Evolutionary conservation across 2,888 invertebrate species (phyloP).

Genomic region (Hypercompe scribonia): DNA sequence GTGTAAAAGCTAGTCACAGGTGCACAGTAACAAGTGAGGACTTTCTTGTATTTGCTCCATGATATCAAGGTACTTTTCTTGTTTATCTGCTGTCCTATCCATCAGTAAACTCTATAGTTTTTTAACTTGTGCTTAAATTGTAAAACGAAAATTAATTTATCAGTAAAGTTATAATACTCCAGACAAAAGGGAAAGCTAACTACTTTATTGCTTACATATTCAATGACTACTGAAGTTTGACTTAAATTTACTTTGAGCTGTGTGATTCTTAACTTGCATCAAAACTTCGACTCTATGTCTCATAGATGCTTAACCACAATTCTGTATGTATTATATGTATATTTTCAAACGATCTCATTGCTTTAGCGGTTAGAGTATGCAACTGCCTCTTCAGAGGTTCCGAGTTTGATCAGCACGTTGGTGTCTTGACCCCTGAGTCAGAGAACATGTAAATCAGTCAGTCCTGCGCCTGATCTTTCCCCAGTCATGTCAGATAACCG

Average conservation of each 20-base stretch:
- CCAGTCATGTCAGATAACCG: too few species aligned
- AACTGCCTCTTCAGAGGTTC: too few species aligned
- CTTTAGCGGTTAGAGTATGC: too few species aligned
- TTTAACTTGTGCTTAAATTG: background rate
- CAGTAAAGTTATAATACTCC: background rate
- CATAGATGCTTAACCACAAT: background rate
- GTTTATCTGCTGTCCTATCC: background rate
- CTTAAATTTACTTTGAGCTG: constrained; percentile 17
- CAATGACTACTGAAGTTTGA: constrained; percentile 9
- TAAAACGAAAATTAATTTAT: background rate
- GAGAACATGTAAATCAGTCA: too few species aligned
- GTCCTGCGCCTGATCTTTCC: too few species aligned
- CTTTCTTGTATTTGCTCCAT: too few species aligned
- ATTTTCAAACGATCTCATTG: too few species aligned
- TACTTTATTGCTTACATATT: constrained; percentile 2
- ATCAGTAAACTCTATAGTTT: background rate
- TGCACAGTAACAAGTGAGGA: too few species aligned
- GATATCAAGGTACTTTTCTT: background rate
- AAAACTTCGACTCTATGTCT: constrained; percentile 8
- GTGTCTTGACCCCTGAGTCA: too few species aligned
- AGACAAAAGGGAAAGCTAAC: background rate
- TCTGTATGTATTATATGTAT: too few species aligned
- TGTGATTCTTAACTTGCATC: constrained; percentile 4
- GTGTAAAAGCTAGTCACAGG: too few species aligned
- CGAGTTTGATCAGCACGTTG: too few species aligned